These are phyloP conservation scores for Vanacampus margaritifer DNA, from an alignment of 2,113 vertebrate genomes.

Conservation along the genomic window DNA sequence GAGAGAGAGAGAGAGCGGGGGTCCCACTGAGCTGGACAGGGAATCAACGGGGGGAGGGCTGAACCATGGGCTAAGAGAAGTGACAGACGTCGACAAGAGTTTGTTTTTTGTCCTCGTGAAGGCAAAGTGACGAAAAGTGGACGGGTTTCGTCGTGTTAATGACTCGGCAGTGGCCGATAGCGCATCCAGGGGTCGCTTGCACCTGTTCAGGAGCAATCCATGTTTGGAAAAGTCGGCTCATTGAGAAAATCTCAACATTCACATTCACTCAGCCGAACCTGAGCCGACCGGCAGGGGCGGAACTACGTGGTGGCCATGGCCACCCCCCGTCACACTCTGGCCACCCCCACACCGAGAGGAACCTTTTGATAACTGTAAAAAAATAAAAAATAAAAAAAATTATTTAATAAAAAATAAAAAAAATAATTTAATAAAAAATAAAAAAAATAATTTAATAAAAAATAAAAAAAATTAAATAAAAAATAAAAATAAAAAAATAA, in stretches of 20 bases:
- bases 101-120: conserved; percentile 50
- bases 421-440: too few species aligned
- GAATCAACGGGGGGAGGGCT: conserved; percentile 7
- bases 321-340: too few species aligned
- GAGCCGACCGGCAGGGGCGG: too few species aligned
- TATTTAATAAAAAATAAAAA: too few species aligned
- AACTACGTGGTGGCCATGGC: too few species aligned
- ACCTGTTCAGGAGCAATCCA: conserved; percentile 6
- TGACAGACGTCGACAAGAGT: conserved; percentile 49
- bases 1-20: conserved; percentile 34
- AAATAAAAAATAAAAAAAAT: too few species aligned
- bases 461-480: too few species aligned
- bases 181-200: conserved; percentile 1
- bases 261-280: too few species aligned
- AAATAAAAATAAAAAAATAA: too few species aligned
- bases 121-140: not conserved
- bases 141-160: not conserved
- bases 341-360: too few species aligned
- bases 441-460: too few species aligned
- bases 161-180: not conserved
- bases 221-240: not conserved
- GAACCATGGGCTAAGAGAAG: conserved; percentile 35
- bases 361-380: too few species aligned
- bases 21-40: conserved; percentile 47
- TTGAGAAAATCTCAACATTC: not conserved